A percentile compares a stretch with the other conserved stretches of the same genome.
Evolutionary conservation across 2,797 vertebrate species (phyloP).

Genomic region (Tarsius wallacei): DNA sequence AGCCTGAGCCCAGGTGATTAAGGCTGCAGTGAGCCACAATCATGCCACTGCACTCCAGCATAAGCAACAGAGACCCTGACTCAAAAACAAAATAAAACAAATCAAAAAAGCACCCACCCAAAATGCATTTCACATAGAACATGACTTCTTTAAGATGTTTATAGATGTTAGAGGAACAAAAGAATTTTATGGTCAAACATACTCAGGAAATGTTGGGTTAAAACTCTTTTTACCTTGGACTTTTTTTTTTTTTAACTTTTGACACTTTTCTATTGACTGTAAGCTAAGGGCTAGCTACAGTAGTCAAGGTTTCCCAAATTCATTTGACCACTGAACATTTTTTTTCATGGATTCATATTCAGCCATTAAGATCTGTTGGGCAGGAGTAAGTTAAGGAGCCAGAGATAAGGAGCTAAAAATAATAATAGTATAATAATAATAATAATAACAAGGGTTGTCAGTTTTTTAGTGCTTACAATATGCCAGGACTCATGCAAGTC

Average conservation of each 20-base stretch:
- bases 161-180: not conserved
- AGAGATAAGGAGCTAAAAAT: not conserved
- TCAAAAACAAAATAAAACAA: too few relatives aligned
- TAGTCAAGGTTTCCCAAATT: not conserved
- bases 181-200: not conserved
- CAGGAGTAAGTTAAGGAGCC: not conserved
- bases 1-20: too few relatives aligned
- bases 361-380: not conserved
- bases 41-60: too few relatives aligned
- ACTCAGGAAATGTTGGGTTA: not conserved
- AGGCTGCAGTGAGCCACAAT: too few relatives aligned
- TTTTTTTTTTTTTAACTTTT: not conserved
- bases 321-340: not conserved
- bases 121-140: not conserved
- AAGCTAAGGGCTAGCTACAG: not conserved
- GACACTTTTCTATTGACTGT: not conserved
- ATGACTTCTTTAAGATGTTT: not conserved
- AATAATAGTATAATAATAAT: not conserved
- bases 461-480: not conserved
- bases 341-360: not conserved
- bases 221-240: constrained; percentile 14
- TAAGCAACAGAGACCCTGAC: too few relatives aligned
- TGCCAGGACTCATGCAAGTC: not conserved
- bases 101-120: too few relatives aligned
- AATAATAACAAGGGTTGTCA: not conserved